These are phyloP conservation scores for Meriones psammophilus DNA, from an alignment of 2,797 vertebrate species.

Conservation along the genomic window DNA sequence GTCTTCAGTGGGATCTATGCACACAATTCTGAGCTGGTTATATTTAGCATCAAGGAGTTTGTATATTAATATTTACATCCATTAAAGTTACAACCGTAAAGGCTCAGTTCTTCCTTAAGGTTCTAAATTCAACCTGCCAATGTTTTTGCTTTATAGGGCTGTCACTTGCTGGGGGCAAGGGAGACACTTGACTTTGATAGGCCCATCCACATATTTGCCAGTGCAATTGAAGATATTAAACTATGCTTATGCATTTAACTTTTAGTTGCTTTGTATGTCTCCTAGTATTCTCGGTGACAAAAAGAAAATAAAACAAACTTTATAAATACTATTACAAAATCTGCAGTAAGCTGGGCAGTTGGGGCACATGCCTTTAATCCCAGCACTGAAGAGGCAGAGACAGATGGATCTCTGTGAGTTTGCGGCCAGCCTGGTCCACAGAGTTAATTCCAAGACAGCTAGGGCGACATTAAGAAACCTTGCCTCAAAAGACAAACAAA, in stretches of 20 bases:
- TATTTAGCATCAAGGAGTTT: background rate
- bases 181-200: background rate
- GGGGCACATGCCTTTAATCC: background rate
- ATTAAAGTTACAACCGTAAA: background rate
- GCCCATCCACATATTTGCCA: background rate
- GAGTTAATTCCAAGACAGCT: background rate
- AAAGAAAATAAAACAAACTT: background rate
- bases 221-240: background rate
- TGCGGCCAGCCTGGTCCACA: background rate
- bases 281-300: background rate
- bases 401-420: background rate
- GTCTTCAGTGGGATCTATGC: background rate
- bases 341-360: background rate
- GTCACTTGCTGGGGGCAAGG: background rate
- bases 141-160: background rate
- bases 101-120: background rate
- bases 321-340: slow-evolving; percentile 4
- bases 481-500: background rate
- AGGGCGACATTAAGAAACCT: background rate
- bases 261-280: slow-evolving; percentile 6
- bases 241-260: background rate
- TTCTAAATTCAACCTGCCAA: background rate
- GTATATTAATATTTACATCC: background rate
- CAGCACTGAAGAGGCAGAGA: background rate
- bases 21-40: background rate